A percentile compares a stretch with the other conserved stretches of the same genome.
Evolutionary conservation across 2,888 invertebrate species (phyloP).

Genomic region (Tetragonisca angustula): DNA sequence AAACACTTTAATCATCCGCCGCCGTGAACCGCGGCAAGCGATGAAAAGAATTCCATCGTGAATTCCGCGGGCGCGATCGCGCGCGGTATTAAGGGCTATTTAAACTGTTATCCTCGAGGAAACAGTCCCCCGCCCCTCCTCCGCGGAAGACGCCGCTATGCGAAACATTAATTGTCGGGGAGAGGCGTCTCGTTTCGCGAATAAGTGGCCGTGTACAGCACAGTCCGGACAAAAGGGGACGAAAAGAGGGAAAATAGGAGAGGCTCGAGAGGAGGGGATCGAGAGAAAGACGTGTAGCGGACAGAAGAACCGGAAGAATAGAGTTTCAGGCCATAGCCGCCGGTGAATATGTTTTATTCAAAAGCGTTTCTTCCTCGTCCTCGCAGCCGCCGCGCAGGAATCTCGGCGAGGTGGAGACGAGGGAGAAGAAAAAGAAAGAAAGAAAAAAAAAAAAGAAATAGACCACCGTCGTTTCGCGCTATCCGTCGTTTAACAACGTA

Average conservation of each 20-base stretch:
- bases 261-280: neutral
- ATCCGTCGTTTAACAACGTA: constrained; percentile 71
- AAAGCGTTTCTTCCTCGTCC: constrained; percentile 45
- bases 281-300: constrained; percentile 41
- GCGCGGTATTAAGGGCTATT: constrained; percentile 16
- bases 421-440: constrained; percentile 57
- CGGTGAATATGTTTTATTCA: constrained; percentile 71
- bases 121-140: neutral
- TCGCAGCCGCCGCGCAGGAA: constrained; percentile 14
- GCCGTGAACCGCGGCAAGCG: neutral
- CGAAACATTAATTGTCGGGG: constrained; percentile 46
- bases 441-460: neutral
- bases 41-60: constrained; percentile 14
- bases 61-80: constrained; percentile 13
- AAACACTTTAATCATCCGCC: constrained; percentile 16
- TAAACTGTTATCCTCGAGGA: constrained; percentile 15
- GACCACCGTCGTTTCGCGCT: constrained; percentile 42
- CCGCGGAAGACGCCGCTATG: neutral
- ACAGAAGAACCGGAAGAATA: constrained; percentile 49
- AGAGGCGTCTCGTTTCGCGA: constrained; percentile 21
- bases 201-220: constrained; percentile 44
- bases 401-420: constrained; percentile 23
- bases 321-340: constrained; percentile 54
- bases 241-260: constrained; percentile 8
- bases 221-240: constrained; percentile 5